A percentile compares a stretch with the other conserved stretches of the same genome.
Conservation (phyloP, 92 coral and sea anemone species). For the Muricea muricata region DNA sequence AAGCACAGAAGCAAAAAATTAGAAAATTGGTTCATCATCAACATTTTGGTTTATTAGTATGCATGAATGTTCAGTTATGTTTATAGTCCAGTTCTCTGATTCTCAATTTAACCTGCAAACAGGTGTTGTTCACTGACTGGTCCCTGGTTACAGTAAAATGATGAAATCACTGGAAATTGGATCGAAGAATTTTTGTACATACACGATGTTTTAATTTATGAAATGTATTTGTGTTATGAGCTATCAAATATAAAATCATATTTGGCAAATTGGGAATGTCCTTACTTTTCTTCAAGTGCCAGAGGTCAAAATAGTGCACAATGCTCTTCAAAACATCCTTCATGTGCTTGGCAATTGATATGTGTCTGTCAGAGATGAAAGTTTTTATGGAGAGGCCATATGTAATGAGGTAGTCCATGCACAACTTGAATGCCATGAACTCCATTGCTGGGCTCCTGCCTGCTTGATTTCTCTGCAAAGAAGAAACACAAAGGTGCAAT, state of each 20-base stretch:
- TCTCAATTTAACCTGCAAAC: constrained; percentile 33
- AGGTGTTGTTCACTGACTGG: too few species aligned
- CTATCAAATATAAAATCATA: too few species aligned
- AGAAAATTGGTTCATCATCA: too few species aligned
- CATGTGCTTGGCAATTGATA: constrained; percentile 71
- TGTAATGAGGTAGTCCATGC: constrained; percentile 45
- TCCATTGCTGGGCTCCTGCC: constrained; percentile 54
- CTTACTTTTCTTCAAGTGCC: constrained; percentile 72
- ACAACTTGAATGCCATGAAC: constrained; percentile 23
- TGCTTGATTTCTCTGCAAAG: constrained; percentile 31
- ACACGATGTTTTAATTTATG: too few species aligned
- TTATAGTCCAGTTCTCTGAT: constrained; percentile 60
- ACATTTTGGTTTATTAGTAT: too few species aligned
- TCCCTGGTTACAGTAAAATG: too few species aligned
- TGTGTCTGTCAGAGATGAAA: constrained; percentile 58
- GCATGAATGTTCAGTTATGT: neutral
- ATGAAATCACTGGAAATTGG: constrained; percentile 38
- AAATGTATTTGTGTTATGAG: too few species aligned
- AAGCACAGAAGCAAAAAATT: too few species aligned
- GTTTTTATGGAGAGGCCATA: too few species aligned
- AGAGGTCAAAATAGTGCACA: neutral
- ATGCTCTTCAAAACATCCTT: constrained; percentile 30
- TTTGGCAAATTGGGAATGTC: neutral
- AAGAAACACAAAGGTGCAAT: neutral
- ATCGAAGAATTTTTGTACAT: too few species aligned